Conservation (phyloP, 2,113 vertebrate species). For the Platycercus adscitus region DNA sequence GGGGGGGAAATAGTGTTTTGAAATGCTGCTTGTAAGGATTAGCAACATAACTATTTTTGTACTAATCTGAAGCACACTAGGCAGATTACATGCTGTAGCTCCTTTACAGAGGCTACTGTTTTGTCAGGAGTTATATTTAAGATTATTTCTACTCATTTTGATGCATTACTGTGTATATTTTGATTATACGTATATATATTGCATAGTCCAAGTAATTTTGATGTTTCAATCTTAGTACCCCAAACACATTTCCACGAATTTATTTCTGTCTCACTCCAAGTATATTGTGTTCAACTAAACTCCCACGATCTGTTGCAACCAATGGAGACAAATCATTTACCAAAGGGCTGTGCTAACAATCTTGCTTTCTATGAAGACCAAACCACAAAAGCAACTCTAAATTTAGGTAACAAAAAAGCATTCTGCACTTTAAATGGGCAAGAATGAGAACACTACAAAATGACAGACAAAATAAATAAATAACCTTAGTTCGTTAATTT, state of each 20-base stretch:
- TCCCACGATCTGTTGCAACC: neutral
- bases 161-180: neutral
- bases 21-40: neutral
- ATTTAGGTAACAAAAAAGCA: neutral
- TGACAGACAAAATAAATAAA: constrained; percentile 74
- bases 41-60: constrained; percentile 19
- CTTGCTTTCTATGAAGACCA: neutral
- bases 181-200: neutral
- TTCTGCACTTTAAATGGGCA: neutral
- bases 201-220: neutral
- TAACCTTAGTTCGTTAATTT: constrained; percentile 83
- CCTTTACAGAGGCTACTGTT: neutral
- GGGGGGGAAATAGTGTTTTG: neutral
- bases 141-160: neutral
- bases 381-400: neutral
- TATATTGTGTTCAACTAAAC: neutral
- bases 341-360: neutral
- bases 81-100: neutral
- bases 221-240: neutral
- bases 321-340: neutral
- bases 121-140: neutral
- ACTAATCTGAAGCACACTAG: neutral
- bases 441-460: constrained; percentile 67
- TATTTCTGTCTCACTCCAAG: neutral
- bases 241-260: neutral